Evolutionary conservation across 1,140 invertebrate species (phyloP).

Genomic region (Eubasilissa regina): DNA sequence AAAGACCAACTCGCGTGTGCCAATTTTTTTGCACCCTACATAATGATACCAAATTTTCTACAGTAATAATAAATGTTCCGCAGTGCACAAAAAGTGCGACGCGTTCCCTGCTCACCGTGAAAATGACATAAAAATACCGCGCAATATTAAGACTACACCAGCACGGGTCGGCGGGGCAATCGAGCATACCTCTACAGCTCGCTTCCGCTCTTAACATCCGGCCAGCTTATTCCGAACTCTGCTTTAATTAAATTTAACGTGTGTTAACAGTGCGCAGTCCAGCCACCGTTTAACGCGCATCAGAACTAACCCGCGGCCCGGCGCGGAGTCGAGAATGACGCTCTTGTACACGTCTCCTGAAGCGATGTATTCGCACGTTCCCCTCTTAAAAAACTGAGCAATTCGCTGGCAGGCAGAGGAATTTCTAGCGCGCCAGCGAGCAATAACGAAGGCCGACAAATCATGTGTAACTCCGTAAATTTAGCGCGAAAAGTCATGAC

Average conservation of each 20-base stretch:
- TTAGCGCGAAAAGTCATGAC: slow-evolving; percentile 25
- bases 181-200: slow-evolving; percentile 31
- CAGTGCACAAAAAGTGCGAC: background rate
- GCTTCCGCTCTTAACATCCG: slow-evolving; percentile 35
- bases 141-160: slow-evolving; percentile 28
- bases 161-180: slow-evolving; percentile 17
- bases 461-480: too few relatives aligned
- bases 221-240: too few relatives aligned
- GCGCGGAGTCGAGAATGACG: background rate
- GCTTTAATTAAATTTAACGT: too few relatives aligned
- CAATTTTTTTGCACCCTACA: too few relatives aligned
- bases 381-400: slow-evolving; percentile 20
- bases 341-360: background rate
- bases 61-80: too few relatives aligned
- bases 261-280: too few relatives aligned
- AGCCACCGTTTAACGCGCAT: too few relatives aligned
- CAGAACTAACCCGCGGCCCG: too few relatives aligned
- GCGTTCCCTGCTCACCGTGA: background rate
- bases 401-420: slow-evolving; percentile 36
- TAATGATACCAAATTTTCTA: too few relatives aligned
- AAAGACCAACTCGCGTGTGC: too few relatives aligned
- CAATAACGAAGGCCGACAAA: background rate
- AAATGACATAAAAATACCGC: slow-evolving; percentile 14
- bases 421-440: slow-evolving; percentile 3
- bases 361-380: slow-evolving; percentile 29